phyloP scores from a whole-genome alignment of 2,888 invertebrate species.

The Xanthostigma xanthostigma region DNA sequence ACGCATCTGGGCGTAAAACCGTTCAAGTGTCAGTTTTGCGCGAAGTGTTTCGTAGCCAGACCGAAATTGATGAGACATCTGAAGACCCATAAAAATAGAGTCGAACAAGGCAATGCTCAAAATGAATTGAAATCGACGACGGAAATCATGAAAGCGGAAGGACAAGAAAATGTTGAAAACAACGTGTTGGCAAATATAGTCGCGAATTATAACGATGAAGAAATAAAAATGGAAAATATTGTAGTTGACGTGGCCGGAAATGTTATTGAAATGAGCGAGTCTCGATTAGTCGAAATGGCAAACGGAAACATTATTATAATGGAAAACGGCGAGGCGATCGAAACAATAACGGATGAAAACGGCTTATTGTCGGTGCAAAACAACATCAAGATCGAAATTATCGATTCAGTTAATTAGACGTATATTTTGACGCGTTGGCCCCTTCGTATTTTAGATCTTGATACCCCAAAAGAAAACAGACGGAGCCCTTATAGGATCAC shows the following conservation, averaged over 20 bases:
- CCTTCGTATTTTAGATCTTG: neutral
- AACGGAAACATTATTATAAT: conserved; percentile 1
- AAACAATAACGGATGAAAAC: conserved; percentile 9
- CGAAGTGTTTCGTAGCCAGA: conserved; percentile 22
- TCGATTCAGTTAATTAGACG: neutral
- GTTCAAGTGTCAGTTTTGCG: conserved; percentile 20
- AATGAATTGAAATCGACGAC: conserved; percentile 2
- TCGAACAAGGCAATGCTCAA: conserved; percentile 1
- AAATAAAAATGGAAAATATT: conserved; percentile 3
- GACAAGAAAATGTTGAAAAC: neutral
- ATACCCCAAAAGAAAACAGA: neutral
- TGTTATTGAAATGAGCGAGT: neutral
- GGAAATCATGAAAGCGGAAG: neutral
- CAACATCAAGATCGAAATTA: conserved; percentile 5
- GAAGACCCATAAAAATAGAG: conserved; percentile 18
- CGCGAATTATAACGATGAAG: neutral
- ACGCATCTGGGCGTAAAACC: conserved; percentile 24
- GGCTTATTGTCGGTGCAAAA: conserved; percentile 4
- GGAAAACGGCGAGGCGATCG: conserved; percentile 9
- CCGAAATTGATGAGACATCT: conserved; percentile 23
- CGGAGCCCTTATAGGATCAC: no score
- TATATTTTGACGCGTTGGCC: no score
- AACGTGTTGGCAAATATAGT: conserved; percentile 1
- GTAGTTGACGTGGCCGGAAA: neutral
- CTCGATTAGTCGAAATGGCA: neutral